Evolutionary conservation across 2,888 invertebrate genomes (phyloP), one percentile per base, ranked within the genome.

Genomic region (Poecilus cupreus): DNA sequence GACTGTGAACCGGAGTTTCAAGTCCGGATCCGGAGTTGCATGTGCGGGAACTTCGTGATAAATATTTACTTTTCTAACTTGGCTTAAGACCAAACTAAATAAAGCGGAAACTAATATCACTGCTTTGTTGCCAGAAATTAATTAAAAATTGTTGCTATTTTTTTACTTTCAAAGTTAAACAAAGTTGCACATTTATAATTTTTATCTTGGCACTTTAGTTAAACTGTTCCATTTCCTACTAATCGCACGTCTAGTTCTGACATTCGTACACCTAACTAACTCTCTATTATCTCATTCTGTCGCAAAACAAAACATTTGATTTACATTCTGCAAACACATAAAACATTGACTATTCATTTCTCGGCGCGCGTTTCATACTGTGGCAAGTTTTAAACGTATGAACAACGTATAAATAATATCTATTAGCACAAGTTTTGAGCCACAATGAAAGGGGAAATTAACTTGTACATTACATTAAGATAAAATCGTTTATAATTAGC

Each of bases 1-100:
- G 39, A 46, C 22, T 72, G 11, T 22, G 11, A 11, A n/a, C 24
- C 24, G 46, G 37, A 70, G n/a, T 54, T 54, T 11, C 13, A 54
- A 26, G 13, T 24, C 72, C n/a, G 46, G 24, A n/a, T 20, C 24
- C 24, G 22, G 1, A 16, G 18, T 64, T 70, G 70, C 70, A 70
- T 39, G 13, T 11, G 18, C 26, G 11, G 16, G 26, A 79, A 79
- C 46, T 68, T 79, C 22, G 32, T 68, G 49, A 68, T 68, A 46
- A 70, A 79, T 79, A 64, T 70, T 79, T 43, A 51, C 79, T 79
- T 79, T 70, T 79, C 54, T 79, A 79, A 70, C 79, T 70, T 32
- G 18, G 54, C 20, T 13, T 26, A 68, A 37, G 49, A 37, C 24
- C n/a, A 51, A 70, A 68, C 51, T 79, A 57, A 46, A 72, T 72